Percentiles rank a stretch among this genome's conserved stretches.
Evolutionary conservation across 2,888 invertebrate genomes (phyloP).

Genomic region (Drosophila recens): DNA sequence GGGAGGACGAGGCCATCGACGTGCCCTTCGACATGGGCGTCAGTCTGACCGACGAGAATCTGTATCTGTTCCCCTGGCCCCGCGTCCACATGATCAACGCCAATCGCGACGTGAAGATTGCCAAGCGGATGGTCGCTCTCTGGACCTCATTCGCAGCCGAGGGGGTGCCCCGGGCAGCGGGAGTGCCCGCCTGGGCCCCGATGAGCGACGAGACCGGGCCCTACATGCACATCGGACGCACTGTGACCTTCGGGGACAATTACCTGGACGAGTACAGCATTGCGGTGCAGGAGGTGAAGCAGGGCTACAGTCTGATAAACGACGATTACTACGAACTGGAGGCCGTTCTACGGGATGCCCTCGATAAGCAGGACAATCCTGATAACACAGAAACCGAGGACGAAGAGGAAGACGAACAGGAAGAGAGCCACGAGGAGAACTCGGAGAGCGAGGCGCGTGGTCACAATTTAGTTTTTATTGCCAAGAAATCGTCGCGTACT

Average conservation of each 20-base stretch:
- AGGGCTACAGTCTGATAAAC: constrained; percentile 79
- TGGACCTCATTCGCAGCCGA: constrained; percentile 84
- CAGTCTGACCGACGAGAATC: constrained; percentile 87
- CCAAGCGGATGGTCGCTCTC: constrained; percentile 85
- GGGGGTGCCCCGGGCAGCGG: constrained; percentile 79
- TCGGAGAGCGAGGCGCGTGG: constrained; percentile 56
- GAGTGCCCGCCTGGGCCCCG: constrained; percentile 80
- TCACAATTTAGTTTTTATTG: constrained; percentile 70
- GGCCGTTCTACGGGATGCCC: constrained; percentile 43
- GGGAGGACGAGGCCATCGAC: constrained; percentile 80
- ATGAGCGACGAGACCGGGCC: constrained; percentile 83
- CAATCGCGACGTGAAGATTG: constrained; percentile 84
- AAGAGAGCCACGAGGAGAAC: constrained; percentile 28
- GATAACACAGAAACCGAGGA: not conserved
- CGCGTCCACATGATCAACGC: constrained; percentile 78
- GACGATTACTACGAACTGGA: constrained; percentile 82
- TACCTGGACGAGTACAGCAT: constrained; percentile 83
- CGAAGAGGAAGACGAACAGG: constrained; percentile 38
- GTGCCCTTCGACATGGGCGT: constrained; percentile 86
- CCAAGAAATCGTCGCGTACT: constrained; percentile 53
- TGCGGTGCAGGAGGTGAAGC: constrained; percentile 74
- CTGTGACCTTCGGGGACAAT: constrained; percentile 77
- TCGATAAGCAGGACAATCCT: constrained; percentile 24
- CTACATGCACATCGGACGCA: constrained; percentile 82
- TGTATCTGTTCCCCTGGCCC: constrained; percentile 86